phyloP scores from a whole-genome alignment of 2,113 vertebrate genomes.

The Callipepla squamata region DNA sequence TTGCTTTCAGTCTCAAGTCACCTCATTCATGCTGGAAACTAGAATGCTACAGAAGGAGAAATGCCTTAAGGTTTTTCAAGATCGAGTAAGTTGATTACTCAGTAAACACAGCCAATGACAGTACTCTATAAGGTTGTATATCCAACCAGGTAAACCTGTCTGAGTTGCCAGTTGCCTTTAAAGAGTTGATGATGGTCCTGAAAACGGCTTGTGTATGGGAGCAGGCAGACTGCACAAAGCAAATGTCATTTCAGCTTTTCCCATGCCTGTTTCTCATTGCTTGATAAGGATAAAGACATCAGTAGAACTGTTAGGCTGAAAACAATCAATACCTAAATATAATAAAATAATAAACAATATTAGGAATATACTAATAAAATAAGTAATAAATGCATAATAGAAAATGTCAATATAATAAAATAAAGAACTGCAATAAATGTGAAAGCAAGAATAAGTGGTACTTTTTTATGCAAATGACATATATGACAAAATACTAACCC shows the following conservation, averaged over 20 bases:
- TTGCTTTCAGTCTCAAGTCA: neutral
- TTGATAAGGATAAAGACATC: neutral
- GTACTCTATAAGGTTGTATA: neutral
- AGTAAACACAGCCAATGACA: accelerated
- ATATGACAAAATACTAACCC: neutral
- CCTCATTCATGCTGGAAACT: neutral
- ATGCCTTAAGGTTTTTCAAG: neutral
- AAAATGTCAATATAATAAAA: neutral
- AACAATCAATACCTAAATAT: neutral
- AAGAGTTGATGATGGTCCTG: neutral
- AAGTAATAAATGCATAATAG: neutral
- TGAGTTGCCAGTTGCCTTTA: neutral
- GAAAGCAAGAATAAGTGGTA: neutral
- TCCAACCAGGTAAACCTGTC: neutral
- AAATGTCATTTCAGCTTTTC: neutral
- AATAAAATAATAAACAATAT: neutral
- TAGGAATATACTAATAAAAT: neutral
- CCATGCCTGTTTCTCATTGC: neutral
- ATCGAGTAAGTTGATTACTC: neutral
- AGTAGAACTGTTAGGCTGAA: neutral
- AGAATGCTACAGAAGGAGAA: neutral
- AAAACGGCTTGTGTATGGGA: neutral
- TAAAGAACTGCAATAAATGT: neutral
- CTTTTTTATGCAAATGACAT: neutral
- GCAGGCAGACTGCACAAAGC: neutral